Evolutionary conservation across 2,113 vertebrate genomes (phyloP).

Genomic region (Ptilonorhynchus violaceus): DNA sequence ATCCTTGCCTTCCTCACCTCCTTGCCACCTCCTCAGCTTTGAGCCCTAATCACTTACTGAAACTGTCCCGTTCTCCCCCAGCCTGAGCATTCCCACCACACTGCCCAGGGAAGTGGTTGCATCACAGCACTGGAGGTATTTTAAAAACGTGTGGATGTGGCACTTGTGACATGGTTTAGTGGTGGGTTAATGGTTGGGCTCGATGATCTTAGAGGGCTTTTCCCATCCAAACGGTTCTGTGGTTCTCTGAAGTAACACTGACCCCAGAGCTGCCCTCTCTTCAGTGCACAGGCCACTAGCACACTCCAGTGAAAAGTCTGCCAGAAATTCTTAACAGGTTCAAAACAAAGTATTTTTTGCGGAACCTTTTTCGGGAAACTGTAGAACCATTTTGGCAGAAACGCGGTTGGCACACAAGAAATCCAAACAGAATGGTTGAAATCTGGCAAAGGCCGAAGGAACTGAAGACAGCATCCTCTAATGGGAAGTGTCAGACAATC

Average conservation of each 20-base stretch:
- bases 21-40: neutral
- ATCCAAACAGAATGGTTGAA: constrained; percentile 48
- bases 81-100: neutral
- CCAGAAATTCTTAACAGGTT: constrained; percentile 19
- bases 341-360: constrained; percentile 30
- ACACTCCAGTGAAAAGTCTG: neutral
- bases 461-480: constrained; percentile 7
- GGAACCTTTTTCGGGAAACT: constrained; percentile 1
- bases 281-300: neutral
- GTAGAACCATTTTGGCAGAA: constrained; percentile 31
- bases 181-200: neutral
- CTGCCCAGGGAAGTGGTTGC: neutral
- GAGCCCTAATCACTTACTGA: neutral
- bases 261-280: neutral
- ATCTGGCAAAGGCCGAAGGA: constrained; percentile 2
- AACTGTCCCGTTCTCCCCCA: neutral
- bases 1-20: neutral
- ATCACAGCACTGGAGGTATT: neutral
- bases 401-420: neutral
- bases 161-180: neutral
- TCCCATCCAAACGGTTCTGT: neutral
- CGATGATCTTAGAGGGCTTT: neutral
- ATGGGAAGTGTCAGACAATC: constrained; percentile 33
- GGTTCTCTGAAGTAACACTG: neutral
- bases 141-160: neutral